A percentile compares a stretch with the other conserved stretches of the same genome.
Conservation (phyloP, 1,140 invertebrate species). For the Drosophila varians region DNA sequence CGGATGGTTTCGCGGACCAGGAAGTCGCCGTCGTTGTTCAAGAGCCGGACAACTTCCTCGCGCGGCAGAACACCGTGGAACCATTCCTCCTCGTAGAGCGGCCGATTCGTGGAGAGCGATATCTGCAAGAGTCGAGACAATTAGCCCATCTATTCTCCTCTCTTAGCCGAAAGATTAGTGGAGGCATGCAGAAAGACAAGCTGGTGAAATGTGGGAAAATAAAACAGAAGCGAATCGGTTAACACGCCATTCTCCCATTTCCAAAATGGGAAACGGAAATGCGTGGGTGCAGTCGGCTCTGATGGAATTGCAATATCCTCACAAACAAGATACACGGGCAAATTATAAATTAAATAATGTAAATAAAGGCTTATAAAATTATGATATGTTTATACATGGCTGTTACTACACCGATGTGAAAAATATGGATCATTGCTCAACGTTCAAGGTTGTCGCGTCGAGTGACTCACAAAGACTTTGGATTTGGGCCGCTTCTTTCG, state of each 20-base stretch:
- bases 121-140: constrained; percentile 57
- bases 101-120: constrained; percentile 84
- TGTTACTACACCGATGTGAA: constrained; percentile 55
- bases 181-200: constrained; percentile 25
- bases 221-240: constrained; percentile 7
- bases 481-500: constrained; percentile 78
- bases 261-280: constrained; percentile 56
- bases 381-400: constrained; percentile 24
- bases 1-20: constrained; percentile 96
- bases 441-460: constrained; percentile 34
- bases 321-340: constrained; percentile 25
- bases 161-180: constrained; percentile 37
- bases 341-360: constrained; percentile 44
- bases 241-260: constrained; percentile 57
- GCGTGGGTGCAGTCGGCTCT: constrained; percentile 57
- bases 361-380: constrained; percentile 22
- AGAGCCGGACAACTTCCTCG: constrained; percentile 96
- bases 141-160: constrained; percentile 30
- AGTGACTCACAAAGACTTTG: constrained; percentile 71
- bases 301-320: constrained; percentile 47
- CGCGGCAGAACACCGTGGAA: constrained; percentile 98
- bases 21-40: constrained; percentile 96
- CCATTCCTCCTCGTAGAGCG: constrained; percentile 96
- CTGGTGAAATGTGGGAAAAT: constrained; percentile 35
- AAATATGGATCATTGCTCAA: constrained; percentile 10